Evolutionary conservation across 1,140 invertebrate species (phyloP).

Genomic region (Procambarus virginalis): DNA sequence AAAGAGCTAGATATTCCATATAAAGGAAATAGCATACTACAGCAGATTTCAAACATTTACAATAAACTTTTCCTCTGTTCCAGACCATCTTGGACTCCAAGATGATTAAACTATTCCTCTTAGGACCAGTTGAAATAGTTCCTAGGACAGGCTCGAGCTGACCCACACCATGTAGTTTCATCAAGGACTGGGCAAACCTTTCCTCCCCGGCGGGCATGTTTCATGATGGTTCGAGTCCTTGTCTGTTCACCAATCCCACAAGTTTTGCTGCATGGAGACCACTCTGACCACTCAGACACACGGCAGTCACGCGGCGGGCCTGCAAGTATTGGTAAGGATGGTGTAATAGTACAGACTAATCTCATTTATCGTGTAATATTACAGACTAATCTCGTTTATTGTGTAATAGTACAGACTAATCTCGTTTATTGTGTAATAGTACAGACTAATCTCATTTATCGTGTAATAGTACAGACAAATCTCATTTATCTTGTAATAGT

Average conservation of each 20-base stretch:
- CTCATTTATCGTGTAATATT: not conserved
- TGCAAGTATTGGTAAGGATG: not conserved
- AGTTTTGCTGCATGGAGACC: conserved; percentile 88
- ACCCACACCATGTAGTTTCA: conserved; percentile 91
- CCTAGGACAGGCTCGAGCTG: conserved; percentile 80
- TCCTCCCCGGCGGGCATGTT: conserved; percentile 84
- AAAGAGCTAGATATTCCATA: not conserved
- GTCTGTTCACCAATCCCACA: conserved; percentile 91
- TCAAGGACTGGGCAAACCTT: conserved; percentile 85
- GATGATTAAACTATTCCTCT: not conserved
- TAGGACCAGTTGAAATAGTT: conserved; percentile 77
- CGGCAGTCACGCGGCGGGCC: conserved; percentile 82
- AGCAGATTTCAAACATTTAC: not conserved
- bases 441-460: too few species aligned
- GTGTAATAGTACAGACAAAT: not conserved
- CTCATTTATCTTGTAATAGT: too few species aligned
- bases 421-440: too few species aligned
- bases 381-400: not conserved
- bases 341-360: too few species aligned
- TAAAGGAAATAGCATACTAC: not conserved
- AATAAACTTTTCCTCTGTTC: not conserved
- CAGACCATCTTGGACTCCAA: not conserved
- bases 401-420: not conserved
- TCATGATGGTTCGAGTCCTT: conserved; percentile 83
- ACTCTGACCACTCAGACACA: conserved; percentile 89